Conservation (phyloP, 1,140 invertebrate species). For the Drosophila sp. region DNA sequence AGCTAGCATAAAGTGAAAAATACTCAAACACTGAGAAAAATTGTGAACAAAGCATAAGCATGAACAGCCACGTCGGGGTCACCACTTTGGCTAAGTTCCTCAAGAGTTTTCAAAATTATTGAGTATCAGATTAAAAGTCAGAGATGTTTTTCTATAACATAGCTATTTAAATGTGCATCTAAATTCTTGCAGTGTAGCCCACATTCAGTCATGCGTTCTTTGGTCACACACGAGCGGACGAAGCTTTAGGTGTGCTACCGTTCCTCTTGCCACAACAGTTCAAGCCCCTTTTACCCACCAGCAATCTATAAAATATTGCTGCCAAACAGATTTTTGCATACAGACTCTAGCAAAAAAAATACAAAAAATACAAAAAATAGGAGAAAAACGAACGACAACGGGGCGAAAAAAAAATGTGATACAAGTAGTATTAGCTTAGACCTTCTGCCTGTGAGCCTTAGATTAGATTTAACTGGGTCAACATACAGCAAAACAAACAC, state of each 20-base stretch:
- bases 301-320: slow-evolving; percentile 67
- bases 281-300: neutral
- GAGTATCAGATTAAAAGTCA: too few species aligned
- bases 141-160: neutral
- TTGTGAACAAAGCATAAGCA: neutral
- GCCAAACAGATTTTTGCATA: slow-evolving; percentile 65
- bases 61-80: too few species aligned
- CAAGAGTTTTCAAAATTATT: too few species aligned
- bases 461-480: slow-evolving; percentile 65
- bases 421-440: slow-evolving; percentile 17
- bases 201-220: slow-evolving; percentile 2
- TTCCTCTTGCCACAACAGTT: neutral
- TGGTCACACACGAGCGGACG: slow-evolving; percentile 37
- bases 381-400: neutral
- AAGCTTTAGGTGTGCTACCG: slow-evolving; percentile 3
- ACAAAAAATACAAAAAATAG: neutral
- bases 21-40: neutral
- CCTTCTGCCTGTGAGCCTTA: slow-evolving; percentile 31
- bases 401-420: neutral
- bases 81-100: too few species aligned
- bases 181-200: neutral
- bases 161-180: too few species aligned
- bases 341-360: slow-evolving; percentile 21
- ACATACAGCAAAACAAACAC: slow-evolving; percentile 33
- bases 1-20: slow-evolving; percentile 8